A percentile compares a stretch with the other conserved stretches of the same genome.
phyloP scores from a whole-genome alignment of 2,888 invertebrate genomes.

The Electrophaes corylata region DNA sequence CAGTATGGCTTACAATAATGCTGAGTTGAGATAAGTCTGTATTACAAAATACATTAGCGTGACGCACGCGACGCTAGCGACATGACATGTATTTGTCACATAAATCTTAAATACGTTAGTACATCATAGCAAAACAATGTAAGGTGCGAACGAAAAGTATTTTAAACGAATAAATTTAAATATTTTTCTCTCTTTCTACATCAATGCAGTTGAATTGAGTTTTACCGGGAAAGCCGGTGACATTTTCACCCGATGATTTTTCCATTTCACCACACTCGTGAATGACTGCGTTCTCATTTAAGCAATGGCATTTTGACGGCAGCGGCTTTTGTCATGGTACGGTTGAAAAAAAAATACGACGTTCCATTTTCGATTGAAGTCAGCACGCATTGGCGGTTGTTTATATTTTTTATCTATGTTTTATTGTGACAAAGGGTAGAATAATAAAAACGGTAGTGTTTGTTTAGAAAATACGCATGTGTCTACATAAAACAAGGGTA shows the following conservation, averaged over 20 bases:
- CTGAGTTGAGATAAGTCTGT: not conserved
- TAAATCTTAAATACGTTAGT: not conserved
- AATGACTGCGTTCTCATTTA: constrained; percentile 80
- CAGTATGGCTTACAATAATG: not conserved
- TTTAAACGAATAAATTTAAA: constrained; percentile 26
- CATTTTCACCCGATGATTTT: constrained; percentile 77
- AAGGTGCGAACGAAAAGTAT: not conserved
- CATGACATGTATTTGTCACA: not conserved
- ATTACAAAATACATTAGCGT: not conserved
- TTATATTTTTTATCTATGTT: constrained; percentile 38
- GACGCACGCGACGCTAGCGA: not conserved
- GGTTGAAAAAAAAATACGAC: constrained; percentile 56
- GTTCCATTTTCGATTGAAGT: constrained; percentile 77
- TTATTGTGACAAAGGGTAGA: constrained; percentile 10
- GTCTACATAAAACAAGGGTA: not conserved
- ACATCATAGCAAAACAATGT: constrained; percentile 2
- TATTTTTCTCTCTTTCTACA: constrained; percentile 29
- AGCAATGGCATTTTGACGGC: constrained; percentile 81
- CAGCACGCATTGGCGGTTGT: constrained; percentile 53
- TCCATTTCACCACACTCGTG: constrained; percentile 77
- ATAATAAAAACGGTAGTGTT: not conserved
- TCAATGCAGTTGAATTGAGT: constrained; percentile 41
- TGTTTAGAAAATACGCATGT: not conserved
- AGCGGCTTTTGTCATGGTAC: constrained; percentile 64
- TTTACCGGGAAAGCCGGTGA: constrained; percentile 61